Evolutionary conservation across 2,113 vertebrate species (phyloP), one percentile per base, ranked within the genome.

Genomic region (Onychorhynchus coronatus): DNA sequence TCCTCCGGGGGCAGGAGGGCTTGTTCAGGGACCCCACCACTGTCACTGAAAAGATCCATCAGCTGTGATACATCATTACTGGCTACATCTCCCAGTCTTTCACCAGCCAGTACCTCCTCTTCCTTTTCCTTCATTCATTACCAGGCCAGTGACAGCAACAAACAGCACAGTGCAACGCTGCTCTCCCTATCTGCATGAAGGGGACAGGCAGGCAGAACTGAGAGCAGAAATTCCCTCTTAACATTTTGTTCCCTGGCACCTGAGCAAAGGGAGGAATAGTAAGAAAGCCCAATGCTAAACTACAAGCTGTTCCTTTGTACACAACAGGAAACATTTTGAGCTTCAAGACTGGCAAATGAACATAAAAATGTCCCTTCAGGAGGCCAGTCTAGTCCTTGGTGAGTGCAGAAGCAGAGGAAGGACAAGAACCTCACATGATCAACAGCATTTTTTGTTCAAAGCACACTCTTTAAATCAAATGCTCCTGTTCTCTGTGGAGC

Each of bases 131-230:
- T 42, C n/a, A 8, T 37, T 47, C 2, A 2, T 39, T 67, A 33
- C 0, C 0, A 3, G 24, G 33, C 66, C 19, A 46, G 12, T 2
- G 12, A 68, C 62, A 75, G 24, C n/a, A 79, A 27, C 2, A 2
- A 85, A 13, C 11, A 53, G 0, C 12, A 30, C 30, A 35, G 17
- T 1, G 14, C 41, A 41, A 39, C 70, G 52, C 35, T 85, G 27
- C 42, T 47, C 5, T 24, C 59, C 30, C 10, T 9, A 15, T 30
- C 59, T 44, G 6, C 18, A 5, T 1, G 1, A 37, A 77, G 13
- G 18, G 30, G 6, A n/a, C 24, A 21, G 70, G 30, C 65, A 41
- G 33, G 42, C 21, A 87, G 28, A 65, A 37, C 16, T 8, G 3
- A 62, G 39, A 33, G 46, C 2, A 77, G 19, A 44, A 14, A 33